A percentile compares a stretch with the other conserved stretches of the same genome.
These are phyloP conservation scores for Seira sanloemensis DNA, from an alignment of 2,888 invertebrate genomes.

Conservation along the genomic window DNA sequence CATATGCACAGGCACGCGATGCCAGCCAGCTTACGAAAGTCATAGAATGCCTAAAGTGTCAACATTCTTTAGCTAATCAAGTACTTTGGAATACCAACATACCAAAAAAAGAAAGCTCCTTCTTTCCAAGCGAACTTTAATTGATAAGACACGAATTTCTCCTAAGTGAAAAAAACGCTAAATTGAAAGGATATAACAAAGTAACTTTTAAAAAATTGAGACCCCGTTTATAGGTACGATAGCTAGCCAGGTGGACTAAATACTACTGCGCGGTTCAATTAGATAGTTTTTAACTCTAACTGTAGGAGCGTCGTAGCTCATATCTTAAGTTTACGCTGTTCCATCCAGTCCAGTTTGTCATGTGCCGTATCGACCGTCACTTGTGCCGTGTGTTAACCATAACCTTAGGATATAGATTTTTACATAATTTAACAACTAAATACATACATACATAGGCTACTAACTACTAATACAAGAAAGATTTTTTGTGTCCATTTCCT, in stretches of 20 bases:
- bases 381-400: background rate
- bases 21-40: background rate
- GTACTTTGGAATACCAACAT: background rate
- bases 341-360: constrained; percentile 33
- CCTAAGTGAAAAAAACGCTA: background rate
- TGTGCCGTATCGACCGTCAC: background rate
- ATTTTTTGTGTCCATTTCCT: background rate
- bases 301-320: background rate
- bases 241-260: background rate
- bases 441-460: too few species aligned
- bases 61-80: background rate
- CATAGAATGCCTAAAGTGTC: background rate
- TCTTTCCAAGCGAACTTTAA: background rate
- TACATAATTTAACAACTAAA: background rate
- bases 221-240: background rate
- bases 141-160: background rate
- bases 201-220: too few species aligned
- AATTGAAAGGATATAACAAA: background rate
- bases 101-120: too few species aligned
- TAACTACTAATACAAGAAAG: background rate
- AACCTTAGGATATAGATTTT: background rate
- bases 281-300: background rate
- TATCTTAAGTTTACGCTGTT: constrained; percentile 10
- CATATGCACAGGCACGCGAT: too few species aligned
- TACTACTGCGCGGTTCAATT: background rate